Evolutionary conservation across 2,888 invertebrate species (phyloP).

Genomic region (Parnassius apollo): DNA sequence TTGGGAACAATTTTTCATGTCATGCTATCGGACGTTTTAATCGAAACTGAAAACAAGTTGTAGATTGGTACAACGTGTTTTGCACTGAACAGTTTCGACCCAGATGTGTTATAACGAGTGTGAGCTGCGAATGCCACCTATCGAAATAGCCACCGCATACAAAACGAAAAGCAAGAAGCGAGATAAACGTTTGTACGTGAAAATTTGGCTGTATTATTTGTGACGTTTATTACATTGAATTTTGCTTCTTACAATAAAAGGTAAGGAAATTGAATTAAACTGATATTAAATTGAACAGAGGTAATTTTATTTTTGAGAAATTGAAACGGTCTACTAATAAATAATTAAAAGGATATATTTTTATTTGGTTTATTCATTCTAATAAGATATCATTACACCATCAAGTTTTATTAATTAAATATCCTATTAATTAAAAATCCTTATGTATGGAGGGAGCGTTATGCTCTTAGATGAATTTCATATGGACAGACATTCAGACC

Average conservation of each 20-base stretch:
- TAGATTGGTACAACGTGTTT: slow-evolving; percentile 21
- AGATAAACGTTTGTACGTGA: neutral
- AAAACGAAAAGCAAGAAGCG: neutral
- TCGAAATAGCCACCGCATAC: neutral
- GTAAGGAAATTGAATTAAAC: no score
- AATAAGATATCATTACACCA: no score
- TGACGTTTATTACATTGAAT: neutral
- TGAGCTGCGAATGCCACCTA: neutral
- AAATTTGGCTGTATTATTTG: neutral
- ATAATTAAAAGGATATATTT: no score
- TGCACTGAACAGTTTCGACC: slow-evolving; percentile 23
- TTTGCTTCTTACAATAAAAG: neutral
- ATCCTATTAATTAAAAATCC: no score
- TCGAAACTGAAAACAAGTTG: slow-evolving; percentile 26
- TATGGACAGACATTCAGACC: no score
- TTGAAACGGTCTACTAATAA: no score
- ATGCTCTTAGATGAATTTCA: no score
- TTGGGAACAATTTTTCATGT: slow-evolving; percentile 21
- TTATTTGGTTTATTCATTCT: no score
- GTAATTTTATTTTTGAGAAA: no score
- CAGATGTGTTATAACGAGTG: slow-evolving; percentile 17
- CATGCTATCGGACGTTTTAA: slow-evolving; percentile 23
- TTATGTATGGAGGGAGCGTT: no score
- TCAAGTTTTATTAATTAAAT: no score
- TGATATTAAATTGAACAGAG: no score